Conservation (phyloP, 2,888 invertebrate species). For the Caprella mutica region DNA sequence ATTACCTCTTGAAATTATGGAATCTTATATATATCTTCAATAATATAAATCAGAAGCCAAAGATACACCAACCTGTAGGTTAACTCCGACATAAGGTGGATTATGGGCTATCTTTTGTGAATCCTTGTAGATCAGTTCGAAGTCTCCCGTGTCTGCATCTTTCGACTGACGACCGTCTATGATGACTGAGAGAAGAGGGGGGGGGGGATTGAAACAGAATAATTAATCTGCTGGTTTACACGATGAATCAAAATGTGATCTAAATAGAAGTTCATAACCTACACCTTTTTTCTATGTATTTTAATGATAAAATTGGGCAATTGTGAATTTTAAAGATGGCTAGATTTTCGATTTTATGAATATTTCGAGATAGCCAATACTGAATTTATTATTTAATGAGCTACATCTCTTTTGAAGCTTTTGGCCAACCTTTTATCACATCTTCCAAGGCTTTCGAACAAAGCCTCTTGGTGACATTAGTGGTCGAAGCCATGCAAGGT, state of each 20-base stretch:
- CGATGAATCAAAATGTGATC: not conserved
- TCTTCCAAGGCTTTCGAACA: constrained; percentile 72
- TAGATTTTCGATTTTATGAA: not conserved
- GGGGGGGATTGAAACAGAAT: no score
- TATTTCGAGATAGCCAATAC: not conserved
- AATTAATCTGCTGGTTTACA: no score
- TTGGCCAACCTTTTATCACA: constrained; percentile 67
- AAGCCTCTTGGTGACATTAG: constrained; percentile 67
- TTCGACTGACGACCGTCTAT: constrained; percentile 29
- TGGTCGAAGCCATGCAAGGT: constrained; percentile 71
- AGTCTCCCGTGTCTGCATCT: constrained; percentile 32
- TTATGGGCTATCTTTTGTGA: constrained; percentile 21
- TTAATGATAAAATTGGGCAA: not conserved
- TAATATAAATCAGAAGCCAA: no score
- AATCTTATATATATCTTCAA: no score
- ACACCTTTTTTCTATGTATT: not conserved
- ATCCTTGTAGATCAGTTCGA: constrained; percentile 32
- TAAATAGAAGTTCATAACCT: not conserved
- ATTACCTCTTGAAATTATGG: no score
- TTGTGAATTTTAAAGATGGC: no score
- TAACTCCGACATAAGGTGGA: constrained; percentile 33
- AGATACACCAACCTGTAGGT: constrained; percentile 23
- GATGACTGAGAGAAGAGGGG: constrained; percentile 20
- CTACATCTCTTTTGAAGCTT: not conserved
- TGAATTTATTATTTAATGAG: not conserved